Percentiles rank a stretch among this genome's conserved stretches.
These are phyloP conservation scores for Ophiothrix spiculata DNA, from an alignment of 35 echinoderm and acorn worm genomes.

Conservation along the genomic window DNA sequence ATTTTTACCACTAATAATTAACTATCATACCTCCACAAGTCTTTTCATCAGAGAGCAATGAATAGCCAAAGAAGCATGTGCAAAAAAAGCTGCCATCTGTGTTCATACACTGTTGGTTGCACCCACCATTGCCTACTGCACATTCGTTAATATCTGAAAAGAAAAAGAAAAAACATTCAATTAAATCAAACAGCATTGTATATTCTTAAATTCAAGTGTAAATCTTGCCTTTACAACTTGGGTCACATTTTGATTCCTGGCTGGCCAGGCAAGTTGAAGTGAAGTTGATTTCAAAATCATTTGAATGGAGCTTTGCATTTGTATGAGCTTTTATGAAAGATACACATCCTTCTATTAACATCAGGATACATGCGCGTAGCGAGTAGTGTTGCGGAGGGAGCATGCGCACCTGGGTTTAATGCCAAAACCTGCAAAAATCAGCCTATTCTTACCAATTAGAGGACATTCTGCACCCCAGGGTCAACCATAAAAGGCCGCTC, in stretches of 20 bases:
- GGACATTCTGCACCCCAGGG: no score
- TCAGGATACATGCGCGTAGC: no score
- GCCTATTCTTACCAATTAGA: no score
- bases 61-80: constrained; percentile 59
- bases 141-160: constrained; percentile 64
- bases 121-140: constrained; percentile 10
- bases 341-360: no score
- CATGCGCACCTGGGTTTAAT: no score
- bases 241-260: not conserved
- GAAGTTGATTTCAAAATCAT: not conserved
- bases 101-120: constrained; percentile 57
- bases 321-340: no score
- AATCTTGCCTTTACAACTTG: not conserved
- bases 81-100: constrained; percentile 46
- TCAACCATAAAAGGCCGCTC: no score
- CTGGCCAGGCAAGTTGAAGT: not conserved
- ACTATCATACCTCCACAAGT: constrained; percentile 68
- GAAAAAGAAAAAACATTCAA: not conserved
- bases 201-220: not conserved
- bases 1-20: no score
- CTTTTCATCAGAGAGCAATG: constrained; percentile 41
- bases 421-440: no score
- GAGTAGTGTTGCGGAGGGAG: no score
- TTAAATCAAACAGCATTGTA: no score
- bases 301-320: no score